A percentile compares a stretch with the other conserved stretches of the same genome.
Evolutionary conservation across 2,888 invertebrate genomes (phyloP).

Genomic region (Ernsta delagoae): DNA sequence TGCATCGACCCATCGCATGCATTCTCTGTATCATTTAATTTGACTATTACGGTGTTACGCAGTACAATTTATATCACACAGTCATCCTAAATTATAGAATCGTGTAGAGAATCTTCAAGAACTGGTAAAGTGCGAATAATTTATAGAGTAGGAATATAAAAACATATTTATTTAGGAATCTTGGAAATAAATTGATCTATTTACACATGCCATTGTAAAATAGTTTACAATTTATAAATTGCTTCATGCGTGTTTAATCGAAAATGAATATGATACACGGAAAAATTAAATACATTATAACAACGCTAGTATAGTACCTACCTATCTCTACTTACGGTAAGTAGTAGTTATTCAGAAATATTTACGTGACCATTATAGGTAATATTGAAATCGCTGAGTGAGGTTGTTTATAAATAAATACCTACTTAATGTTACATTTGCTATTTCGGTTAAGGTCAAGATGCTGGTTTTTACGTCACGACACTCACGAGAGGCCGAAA

Average conservation of each 20-base stretch:
- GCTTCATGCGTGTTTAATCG: too few relatives aligned
- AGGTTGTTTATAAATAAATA: conserved; percentile 13
- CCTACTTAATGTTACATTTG: background rate
- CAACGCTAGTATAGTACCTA: too few relatives aligned
- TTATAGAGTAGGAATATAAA: too few relatives aligned
- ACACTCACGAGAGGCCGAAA: conserved; percentile 1
- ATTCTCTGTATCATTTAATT: conserved; percentile 22
- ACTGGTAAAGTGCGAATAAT: background rate
- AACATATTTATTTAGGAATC: background rate
- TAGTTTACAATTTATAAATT: too few relatives aligned
- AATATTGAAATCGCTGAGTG: background rate
- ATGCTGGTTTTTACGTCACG: conserved; percentile 6
- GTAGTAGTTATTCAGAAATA: too few relatives aligned
- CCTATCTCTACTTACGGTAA: too few relatives aligned
- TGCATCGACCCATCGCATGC: conserved; percentile 37
- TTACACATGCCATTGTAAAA: too few relatives aligned
- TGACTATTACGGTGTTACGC: conserved; percentile 18
- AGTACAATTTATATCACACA: conserved; percentile 15
- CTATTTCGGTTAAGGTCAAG: conserved; percentile 21
- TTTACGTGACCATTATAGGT: background rate
- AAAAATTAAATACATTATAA: too few relatives aligned
- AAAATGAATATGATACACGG: too few relatives aligned
- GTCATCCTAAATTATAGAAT: conserved; percentile 14
- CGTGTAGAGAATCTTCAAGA: background rate
- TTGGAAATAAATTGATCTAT: too few relatives aligned